Evolutionary conservation across 2,113 vertebrate species (phyloP).

Genomic region (Loxodonta africana): DNA sequence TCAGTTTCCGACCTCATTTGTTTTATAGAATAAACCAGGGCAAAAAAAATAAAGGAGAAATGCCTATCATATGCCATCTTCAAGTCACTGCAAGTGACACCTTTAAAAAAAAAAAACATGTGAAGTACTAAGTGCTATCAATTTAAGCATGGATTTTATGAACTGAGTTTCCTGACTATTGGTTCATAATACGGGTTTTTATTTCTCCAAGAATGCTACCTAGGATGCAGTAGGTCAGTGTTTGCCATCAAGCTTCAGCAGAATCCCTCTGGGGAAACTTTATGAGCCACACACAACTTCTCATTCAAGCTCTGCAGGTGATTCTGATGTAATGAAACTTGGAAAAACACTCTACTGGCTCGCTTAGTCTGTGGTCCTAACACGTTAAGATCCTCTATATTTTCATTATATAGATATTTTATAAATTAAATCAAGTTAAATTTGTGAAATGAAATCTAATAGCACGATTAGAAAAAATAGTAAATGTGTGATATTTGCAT

Average conservation of each 20-base stretch:
- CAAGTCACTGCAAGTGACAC: constrained; percentile 46
- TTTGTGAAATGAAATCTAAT: constrained; percentile 67
- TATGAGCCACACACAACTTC: constrained; percentile 54
- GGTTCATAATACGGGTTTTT: constrained; percentile 41
- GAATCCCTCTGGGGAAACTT: constrained; percentile 32
- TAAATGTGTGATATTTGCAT: constrained; percentile 53
- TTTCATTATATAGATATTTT: constrained; percentile 64
- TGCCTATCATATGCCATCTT: constrained; percentile 43
- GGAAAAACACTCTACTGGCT: not conserved
- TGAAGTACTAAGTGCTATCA: constrained; percentile 53
- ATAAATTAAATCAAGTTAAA: constrained; percentile 65
- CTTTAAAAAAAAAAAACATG: not conserved
- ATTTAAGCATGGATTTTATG: constrained; percentile 52
- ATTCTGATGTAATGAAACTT: constrained; percentile 55
- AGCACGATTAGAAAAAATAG: constrained; percentile 42
- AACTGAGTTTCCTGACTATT: constrained; percentile 53
- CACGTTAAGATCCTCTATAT: constrained; percentile 27
- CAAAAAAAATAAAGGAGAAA: constrained; percentile 11
- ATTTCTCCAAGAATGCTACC: constrained; percentile 50
- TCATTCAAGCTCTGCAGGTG: constrained; percentile 17
- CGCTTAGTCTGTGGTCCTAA: constrained; percentile 54
- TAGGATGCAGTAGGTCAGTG: constrained; percentile 1
- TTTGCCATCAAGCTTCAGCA: constrained; percentile 55
- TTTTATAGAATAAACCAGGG: constrained; percentile 61
- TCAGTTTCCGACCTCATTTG: constrained; percentile 67